phyloP scores from a whole-genome alignment of 2,113 vertebrate genomes.

The Acanthochromis polyacanthus region DNA sequence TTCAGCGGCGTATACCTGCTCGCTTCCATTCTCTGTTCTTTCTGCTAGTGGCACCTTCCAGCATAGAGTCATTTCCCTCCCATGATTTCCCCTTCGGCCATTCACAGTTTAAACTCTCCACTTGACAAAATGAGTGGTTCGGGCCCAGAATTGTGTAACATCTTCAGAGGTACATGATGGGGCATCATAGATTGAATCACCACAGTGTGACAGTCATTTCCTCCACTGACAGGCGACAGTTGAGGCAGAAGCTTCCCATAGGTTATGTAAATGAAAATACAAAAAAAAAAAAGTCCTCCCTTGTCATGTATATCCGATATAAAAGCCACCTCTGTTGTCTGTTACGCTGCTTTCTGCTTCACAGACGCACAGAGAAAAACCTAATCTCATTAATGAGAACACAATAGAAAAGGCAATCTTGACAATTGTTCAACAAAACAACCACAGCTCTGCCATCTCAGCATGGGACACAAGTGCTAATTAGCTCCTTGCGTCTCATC shows the following conservation, averaged over 20 bases:
- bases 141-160: slow-evolving; percentile 31
- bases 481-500: slow-evolving; percentile 67
- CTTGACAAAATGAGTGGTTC: slow-evolving; percentile 61
- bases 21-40: slow-evolving; percentile 18
- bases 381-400: slow-evolving; percentile 69
- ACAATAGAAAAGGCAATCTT: slow-evolving; percentile 62
- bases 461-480: slow-evolving; percentile 64
- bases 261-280: slow-evolving; percentile 53
- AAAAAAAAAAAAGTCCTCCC: slow-evolving; percentile 24
- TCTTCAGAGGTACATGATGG: slow-evolving; percentile 36
- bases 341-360: slow-evolving; percentile 46
- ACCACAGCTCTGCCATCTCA: slow-evolving; percentile 45
- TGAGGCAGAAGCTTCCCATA: slow-evolving; percentile 50
- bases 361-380: slow-evolving; percentile 47
- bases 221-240: slow-evolving; percentile 52
- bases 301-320: slow-evolving; percentile 48
- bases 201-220: slow-evolving; percentile 58
- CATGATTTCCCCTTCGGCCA: slow-evolving; percentile 46
- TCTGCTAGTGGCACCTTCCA: slow-evolving; percentile 35
- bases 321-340: slow-evolving; percentile 34
- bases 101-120: slow-evolving; percentile 47
- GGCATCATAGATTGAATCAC: slow-evolving; percentile 53
- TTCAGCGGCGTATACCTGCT: slow-evolving; percentile 36
- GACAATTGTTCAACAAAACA: slow-evolving; percentile 71
- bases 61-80: slow-evolving; percentile 29